Conservation (phyloP, 64 coral and sea anemone genomes). For the Anthopleura sola region DNA sequence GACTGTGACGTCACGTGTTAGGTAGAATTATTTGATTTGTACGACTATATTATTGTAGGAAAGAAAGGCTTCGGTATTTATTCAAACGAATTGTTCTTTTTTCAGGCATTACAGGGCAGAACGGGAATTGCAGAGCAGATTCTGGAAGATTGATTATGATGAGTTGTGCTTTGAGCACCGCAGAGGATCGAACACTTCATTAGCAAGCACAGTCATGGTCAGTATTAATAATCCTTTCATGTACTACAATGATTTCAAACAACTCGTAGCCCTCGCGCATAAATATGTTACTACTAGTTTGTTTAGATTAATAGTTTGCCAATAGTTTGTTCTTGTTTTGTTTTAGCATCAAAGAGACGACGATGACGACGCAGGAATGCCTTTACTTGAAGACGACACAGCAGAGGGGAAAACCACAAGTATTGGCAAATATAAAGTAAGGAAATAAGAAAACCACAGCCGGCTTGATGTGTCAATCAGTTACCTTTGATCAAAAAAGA, state of each 20-base stretch:
- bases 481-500: not conserved
- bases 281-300: not conserved
- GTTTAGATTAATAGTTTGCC: not conserved
- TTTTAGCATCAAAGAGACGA: conserved; percentile 24
- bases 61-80: not conserved
- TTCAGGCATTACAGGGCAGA: conserved; percentile 78
- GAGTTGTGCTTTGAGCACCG: conserved; percentile 76
- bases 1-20: no score
- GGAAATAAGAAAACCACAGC: no score
- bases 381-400: conserved; percentile 40
- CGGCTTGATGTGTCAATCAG: not conserved
- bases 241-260: no score
- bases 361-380: conserved; percentile 20
- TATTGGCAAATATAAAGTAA: conserved; percentile 53
- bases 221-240: not conserved
- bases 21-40: no score
- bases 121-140: conserved; percentile 70
- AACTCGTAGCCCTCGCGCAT: no score
- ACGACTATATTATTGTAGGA: no score
- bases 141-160: conserved; percentile 91
- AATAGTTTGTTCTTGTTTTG: not conserved
- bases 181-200: conserved; percentile 63
- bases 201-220: conserved; percentile 59
- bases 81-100: not conserved
- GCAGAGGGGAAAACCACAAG: conserved; percentile 52